Percentiles rank a stretch among this genome's conserved stretches.
These are phyloP conservation scores for Lemur catta DNA, from an alignment of 2,797 vertebrate genomes.

Conservation along the genomic window DNA sequence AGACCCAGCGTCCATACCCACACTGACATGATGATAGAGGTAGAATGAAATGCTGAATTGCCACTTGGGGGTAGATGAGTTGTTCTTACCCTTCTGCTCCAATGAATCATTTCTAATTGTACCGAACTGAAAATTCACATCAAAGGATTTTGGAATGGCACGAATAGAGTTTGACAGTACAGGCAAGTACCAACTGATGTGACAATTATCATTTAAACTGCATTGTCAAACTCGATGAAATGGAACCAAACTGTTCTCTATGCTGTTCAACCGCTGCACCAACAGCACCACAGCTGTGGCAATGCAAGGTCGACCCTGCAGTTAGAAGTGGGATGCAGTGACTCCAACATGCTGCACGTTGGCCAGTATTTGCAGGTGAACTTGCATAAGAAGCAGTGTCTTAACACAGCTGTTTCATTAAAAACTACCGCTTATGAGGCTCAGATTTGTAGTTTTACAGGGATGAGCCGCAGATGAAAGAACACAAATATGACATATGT, in stretches of 20 bases:
- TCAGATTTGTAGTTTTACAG: not conserved
- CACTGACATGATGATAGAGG: constrained; percentile 42
- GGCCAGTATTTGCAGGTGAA: not conserved
- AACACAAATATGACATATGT: not conserved
- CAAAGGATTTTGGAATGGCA: constrained; percentile 22
- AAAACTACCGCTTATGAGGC: not conserved
- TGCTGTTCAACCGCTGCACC: not conserved
- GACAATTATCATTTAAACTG: not conserved
- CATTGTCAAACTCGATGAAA: not conserved
- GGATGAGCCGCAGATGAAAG: not conserved
- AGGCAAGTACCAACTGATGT: not conserved
- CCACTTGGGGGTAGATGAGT: not conserved
- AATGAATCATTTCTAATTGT: constrained; percentile 21
- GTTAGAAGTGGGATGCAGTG: not conserved
- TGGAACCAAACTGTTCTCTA: not conserved
- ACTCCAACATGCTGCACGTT: fast-evolving
- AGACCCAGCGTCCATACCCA: not conserved
- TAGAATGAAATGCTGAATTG: constrained; percentile 49
- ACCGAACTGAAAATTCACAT: constrained; percentile 60
- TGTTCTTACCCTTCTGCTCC: constrained; percentile 1
- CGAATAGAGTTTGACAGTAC: not conserved
- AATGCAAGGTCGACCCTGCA: not conserved
- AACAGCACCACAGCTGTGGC: not conserved
- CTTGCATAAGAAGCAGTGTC: not conserved
- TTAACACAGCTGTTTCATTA: not conserved